Evolutionary conservation across 1,140 invertebrate genomes (phyloP).

Genomic region (Lepidotrigona ventralis): DNA sequence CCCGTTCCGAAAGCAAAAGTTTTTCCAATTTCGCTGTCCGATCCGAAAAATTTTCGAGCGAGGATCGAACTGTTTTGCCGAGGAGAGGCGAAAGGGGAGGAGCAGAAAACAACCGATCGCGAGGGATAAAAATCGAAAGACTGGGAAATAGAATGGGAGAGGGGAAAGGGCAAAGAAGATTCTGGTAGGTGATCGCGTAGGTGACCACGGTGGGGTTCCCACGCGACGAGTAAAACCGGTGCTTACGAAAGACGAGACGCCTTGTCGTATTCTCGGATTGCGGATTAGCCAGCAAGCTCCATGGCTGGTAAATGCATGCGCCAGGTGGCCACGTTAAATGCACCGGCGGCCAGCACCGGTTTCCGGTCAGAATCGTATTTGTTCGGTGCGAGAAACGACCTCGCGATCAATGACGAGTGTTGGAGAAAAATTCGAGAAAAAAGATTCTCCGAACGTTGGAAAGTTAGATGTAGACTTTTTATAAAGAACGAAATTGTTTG

Average conservation of each 20-base stretch:
- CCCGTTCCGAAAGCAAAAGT: not conserved
- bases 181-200: constrained; percentile 23
- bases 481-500: too few relatives aligned
- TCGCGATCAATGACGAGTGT: too few relatives aligned
- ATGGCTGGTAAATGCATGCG: constrained; percentile 4
- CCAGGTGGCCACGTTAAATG: constrained; percentile 21
- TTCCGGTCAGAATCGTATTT: not conserved
- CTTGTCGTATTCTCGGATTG: constrained; percentile 27
- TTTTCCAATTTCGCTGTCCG: not conserved
- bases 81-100: too few relatives aligned
- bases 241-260: constrained; percentile 57
- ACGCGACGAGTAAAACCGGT: constrained; percentile 38
- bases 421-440: too few relatives aligned
- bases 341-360: not conserved
- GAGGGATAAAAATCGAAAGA: not conserved
- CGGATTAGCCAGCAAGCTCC: constrained; percentile 23
- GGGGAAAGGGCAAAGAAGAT: not conserved
- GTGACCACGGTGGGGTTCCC: constrained; percentile 40
- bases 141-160: not conserved
- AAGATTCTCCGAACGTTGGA: too few relatives aligned
- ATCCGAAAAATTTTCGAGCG: not conserved
- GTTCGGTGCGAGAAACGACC: too few relatives aligned
- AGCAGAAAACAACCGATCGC: too few relatives aligned
- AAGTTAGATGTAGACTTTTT: too few relatives aligned
- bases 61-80: not conserved